Evolutionary conservation across 2,113 vertebrate species (phyloP).

Genomic region (Anolis sagrei): DNA sequence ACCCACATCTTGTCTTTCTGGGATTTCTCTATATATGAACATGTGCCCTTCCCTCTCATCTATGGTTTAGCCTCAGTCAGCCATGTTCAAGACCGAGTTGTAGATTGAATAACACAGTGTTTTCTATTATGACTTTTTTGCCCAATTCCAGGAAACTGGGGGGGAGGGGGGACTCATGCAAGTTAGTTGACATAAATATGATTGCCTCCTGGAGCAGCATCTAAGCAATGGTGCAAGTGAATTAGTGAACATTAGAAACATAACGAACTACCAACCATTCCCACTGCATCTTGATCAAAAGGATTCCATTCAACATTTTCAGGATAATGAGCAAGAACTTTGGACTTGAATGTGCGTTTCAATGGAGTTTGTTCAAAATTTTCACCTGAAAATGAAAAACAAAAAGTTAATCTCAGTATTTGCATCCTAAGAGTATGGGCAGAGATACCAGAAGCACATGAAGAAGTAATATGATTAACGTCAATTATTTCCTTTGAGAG

Average conservation of each 20-base stretch:
- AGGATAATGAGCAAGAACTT: slow-evolving; percentile 97
- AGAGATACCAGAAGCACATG: slow-evolving; percentile 55
- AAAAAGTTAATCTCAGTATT: slow-evolving; percentile 17
- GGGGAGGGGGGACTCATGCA: no score
- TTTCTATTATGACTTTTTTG: neutral
- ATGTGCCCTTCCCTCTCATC: neutral
- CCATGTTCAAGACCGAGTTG: neutral
- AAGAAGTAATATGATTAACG: slow-evolving; percentile 64
- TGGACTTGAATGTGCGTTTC: slow-evolving; percentile 98
- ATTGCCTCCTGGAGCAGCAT: neutral
- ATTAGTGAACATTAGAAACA: slow-evolving; percentile 4
- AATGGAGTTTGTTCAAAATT: slow-evolving; percentile 99
- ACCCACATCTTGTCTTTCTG: neutral
- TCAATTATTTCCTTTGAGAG: slow-evolving; percentile 67
- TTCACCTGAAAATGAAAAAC: slow-evolving; percentile 85
- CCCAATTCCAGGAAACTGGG: neutral
- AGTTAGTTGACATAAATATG: neutral
- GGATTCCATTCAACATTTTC: slow-evolving; percentile 99
- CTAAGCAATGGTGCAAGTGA: neutral
- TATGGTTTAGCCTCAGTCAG: neutral
- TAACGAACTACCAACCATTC: slow-evolving; percentile 87
- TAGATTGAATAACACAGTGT: neutral
- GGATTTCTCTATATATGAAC: neutral
- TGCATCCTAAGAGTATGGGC: slow-evolving; percentile 22
- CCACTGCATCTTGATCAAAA: slow-evolving; percentile 99